Conservation (phyloP, 2,113 vertebrate species). For the Indri indri region DNA sequence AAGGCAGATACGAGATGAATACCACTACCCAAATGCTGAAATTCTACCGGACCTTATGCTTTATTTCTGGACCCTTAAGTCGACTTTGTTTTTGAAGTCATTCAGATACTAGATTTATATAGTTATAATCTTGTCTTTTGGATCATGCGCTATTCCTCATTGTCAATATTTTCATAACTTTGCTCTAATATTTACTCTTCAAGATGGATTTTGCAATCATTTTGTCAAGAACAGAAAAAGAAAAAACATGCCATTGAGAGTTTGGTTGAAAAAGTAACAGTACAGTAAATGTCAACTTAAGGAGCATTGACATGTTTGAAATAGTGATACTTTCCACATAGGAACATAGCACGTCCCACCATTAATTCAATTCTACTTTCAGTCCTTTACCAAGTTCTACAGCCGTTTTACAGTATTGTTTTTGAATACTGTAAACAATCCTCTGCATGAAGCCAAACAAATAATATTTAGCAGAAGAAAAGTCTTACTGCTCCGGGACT, state of each 20-base stretch:
- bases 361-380: neutral
- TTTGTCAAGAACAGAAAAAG: neutral
- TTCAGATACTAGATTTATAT: neutral
- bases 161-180: neutral
- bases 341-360: too few species aligned
- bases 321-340: neutral
- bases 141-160: neutral
- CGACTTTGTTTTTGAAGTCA: neutral
- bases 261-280: neutral
- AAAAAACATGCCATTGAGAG: neutral
- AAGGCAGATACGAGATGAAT: too few species aligned
- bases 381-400: neutral
- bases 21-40: neutral
- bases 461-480: neutral
- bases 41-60: rapidly evolving
- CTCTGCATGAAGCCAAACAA: neutral
- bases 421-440: neutral
- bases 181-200: neutral
- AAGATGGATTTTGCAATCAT: neutral
- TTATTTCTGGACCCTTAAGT: neutral
- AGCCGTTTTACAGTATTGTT: neutral
- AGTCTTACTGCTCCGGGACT: neutral
- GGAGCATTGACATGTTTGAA: neutral
- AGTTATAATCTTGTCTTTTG: neutral
- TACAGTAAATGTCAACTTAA: neutral